phyloP scores from a whole-genome alignment of 2,888 invertebrate species.

The Gnatocerus cornutus region DNA sequence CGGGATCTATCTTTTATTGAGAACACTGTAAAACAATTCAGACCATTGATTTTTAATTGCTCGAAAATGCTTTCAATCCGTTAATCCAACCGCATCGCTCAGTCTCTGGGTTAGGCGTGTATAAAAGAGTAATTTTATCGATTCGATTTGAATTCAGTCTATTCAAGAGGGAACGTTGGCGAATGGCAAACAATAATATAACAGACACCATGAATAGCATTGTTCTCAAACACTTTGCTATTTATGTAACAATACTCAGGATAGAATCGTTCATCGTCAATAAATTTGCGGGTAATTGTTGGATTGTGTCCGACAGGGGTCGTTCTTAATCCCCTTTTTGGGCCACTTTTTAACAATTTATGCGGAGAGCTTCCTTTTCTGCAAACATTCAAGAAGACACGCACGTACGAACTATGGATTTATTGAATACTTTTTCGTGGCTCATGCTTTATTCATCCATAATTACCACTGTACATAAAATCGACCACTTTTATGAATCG shows the following conservation, averaged over 20 bases:
- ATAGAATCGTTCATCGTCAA: slow-evolving; percentile 44
- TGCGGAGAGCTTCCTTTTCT: slow-evolving; percentile 25
- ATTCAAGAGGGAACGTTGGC: slow-evolving; percentile 55
- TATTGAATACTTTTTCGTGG: slow-evolving; percentile 26
- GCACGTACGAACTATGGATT: slow-evolving; percentile 24
- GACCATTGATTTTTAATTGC: slow-evolving; percentile 45
- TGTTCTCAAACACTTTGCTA: slow-evolving; percentile 56
- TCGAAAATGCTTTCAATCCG: slow-evolving; percentile 50
- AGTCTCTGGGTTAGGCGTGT: slow-evolving; percentile 45
- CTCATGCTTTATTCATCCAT: slow-evolving; percentile 24
- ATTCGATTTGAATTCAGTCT: slow-evolving; percentile 56
- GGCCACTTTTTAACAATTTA: slow-evolving; percentile 30
- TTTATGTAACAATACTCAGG: slow-evolving; percentile 53
- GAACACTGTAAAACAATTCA: slow-evolving; percentile 34
- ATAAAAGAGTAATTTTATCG: slow-evolving; percentile 56
- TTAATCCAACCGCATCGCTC: slow-evolving; percentile 51
- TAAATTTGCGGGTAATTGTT: slow-evolving; percentile 48
- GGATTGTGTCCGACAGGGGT: slow-evolving; percentile 31
- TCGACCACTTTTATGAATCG: slow-evolving; percentile 13
- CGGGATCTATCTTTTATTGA: slow-evolving; percentile 7
- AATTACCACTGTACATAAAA: slow-evolving; percentile 17
- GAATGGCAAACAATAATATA: slow-evolving; percentile 57
- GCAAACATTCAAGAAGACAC: slow-evolving; percentile 22
- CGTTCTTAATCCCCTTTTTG: slow-evolving; percentile 10
- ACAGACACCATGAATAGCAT: slow-evolving; percentile 54